Evolutionary conservation across 2,888 invertebrate genomes (phyloP), one percentile per base, ranked within the genome.

Genomic region (Gymnoscelis rufifasciata): DNA sequence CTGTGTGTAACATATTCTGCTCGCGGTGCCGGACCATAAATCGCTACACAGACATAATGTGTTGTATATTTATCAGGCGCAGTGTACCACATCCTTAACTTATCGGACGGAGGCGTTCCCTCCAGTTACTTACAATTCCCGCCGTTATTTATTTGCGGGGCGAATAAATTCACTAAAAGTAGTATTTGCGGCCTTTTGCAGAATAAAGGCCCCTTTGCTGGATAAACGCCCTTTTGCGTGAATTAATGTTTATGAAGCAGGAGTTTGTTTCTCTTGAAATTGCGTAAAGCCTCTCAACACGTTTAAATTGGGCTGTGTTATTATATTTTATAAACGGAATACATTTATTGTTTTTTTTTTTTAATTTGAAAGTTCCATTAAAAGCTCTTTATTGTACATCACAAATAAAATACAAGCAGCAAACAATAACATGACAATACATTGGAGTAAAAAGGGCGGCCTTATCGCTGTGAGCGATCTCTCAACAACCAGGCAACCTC

Each of bases 91-190:
- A 38, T 26, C 49, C 33, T 38, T 14, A 45, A 44, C 11, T 30
- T 43, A 49, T 39, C 38, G 28, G 42, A 52, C 44, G 58, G 43
- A 58, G 71, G 71, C 77, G 74, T 62, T 54, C 56, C 63, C 54
- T 56, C 60, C 75, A 71, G 72, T 80, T 78, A 77, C 76, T 80
- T 77, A 77, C 79, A 78, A 78, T 80, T 72, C 69, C 71, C 64
- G 54, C 48, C 60, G 51, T 53, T 81, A 82, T 84, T 81, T 84
- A 83, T 79, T 78, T 71, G 69, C 59, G 61, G 64, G 64, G 64
- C 70, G 74, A 74, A 83, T 84, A 83, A 78, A 83, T 82, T 82
- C 61, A 60, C 62, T 68, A 68, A 48, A 50, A 57, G 57, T 50
- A 52, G 53, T 53, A 52, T 55, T 53, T 57, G 57, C 48, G 53